These are phyloP conservation scores for Gephyroberyx darwinii DNA, from an alignment of 2,797 vertebrate genomes.

Conservation along the genomic window DNA sequence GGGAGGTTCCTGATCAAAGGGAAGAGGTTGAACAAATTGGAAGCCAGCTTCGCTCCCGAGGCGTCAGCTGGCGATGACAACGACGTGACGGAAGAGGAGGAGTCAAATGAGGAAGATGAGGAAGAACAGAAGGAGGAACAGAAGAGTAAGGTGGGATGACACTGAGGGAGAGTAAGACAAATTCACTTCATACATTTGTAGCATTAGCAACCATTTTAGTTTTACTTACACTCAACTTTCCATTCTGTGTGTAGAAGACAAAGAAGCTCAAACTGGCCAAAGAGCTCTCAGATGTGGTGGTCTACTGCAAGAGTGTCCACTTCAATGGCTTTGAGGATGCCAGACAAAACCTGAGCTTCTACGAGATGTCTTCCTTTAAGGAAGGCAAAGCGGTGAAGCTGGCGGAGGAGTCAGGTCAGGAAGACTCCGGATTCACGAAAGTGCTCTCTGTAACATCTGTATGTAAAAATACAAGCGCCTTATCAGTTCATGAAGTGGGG, in stretches of 20 bases:
- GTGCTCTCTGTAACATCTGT: too few species aligned
- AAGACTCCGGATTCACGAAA: not conserved
- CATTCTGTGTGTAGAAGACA: slow-evolving; percentile 71
- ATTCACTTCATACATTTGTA: not conserved
- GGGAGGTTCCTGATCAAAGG: slow-evolving; percentile 95
- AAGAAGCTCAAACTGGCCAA: slow-evolving; percentile 88
- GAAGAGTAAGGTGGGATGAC: slow-evolving; percentile 63
- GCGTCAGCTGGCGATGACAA: slow-evolving; percentile 42
- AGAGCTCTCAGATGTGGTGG: slow-evolving; percentile 90
- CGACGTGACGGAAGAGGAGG: slow-evolving; percentile 91
- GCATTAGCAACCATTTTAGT: not conserved
- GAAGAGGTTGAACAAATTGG: slow-evolving; percentile 89
- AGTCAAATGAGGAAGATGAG: slow-evolving; percentile 83
- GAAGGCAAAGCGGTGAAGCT: slow-evolving; percentile 88
- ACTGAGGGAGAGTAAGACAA: not conserved
- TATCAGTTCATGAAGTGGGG: too few species aligned
- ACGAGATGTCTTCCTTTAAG: slow-evolving; percentile 93
- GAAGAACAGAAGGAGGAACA: slow-evolving; percentile 80
- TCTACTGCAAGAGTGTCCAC: slow-evolving; percentile 95
- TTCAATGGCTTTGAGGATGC: slow-evolving; percentile 88
- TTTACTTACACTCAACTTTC: not conserved
- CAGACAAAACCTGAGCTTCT: slow-evolving; percentile 82
- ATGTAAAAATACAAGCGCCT: too few species aligned
- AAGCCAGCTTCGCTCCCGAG: slow-evolving; percentile 69
- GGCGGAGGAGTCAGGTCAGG: slow-evolving; percentile 87